phyloP scores from a whole-genome alignment of 92 coral and sea anemone species.

The Pocillopora grandis region DNA sequence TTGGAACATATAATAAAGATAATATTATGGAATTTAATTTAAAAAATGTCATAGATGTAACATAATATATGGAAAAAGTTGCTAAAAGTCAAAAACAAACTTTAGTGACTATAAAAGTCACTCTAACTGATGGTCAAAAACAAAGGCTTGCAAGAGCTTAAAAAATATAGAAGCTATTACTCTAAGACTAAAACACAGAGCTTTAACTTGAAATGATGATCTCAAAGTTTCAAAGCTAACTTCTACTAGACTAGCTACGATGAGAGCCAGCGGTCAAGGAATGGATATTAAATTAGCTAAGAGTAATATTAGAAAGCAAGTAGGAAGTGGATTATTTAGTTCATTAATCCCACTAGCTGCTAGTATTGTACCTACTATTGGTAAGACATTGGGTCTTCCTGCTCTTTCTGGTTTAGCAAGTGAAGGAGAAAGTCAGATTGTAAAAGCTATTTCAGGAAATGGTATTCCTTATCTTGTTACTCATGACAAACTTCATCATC shows the following conservation, averaged over 20 bases:
- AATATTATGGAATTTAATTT: too few species aligned
- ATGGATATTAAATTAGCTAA: conserved; percentile 10
- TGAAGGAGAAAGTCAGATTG: not conserved
- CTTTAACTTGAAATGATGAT: not conserved
- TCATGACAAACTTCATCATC: not conserved
- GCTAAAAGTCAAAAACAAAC: not conserved
- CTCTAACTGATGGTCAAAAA: conserved; percentile 10
- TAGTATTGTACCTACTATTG: not conserved
- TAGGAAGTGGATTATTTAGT: conserved; percentile 9
- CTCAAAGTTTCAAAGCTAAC: not conserved
- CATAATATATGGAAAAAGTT: too few species aligned
- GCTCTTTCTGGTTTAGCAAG: not conserved
- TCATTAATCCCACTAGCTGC: not conserved
- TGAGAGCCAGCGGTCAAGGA: not conserved
- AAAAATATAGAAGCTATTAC: conserved; percentile 9
- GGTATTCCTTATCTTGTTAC: not conserved
- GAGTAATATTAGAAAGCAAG: conserved; percentile 12
- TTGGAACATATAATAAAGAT: too few species aligned
- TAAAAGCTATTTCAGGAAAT: not conserved
- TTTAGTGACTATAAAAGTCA: conserved; percentile 6
- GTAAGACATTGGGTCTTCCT: not conserved
- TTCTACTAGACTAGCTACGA: not conserved
- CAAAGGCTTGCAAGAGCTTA: conserved; percentile 13
- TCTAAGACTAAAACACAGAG: not conserved
- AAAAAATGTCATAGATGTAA: too few species aligned